Percentiles rank a stretch among this genome's conserved stretches.
Evolutionary conservation across 2,888 invertebrate species (phyloP).

Genomic region (Drosophila limbata): DNA sequence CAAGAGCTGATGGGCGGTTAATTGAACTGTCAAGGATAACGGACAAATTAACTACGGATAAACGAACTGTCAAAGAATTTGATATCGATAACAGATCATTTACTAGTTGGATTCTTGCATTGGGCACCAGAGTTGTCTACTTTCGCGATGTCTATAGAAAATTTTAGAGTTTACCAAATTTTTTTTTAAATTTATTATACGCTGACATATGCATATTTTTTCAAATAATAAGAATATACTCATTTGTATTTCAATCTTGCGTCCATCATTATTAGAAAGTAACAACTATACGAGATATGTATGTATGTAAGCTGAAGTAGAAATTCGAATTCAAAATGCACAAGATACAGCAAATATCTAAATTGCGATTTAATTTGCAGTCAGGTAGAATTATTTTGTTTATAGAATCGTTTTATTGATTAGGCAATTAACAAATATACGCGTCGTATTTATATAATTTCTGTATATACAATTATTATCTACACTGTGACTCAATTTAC

Average conservation of each 20-base stretch:
- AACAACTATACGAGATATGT: too few relatives aligned
- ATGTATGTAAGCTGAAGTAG: too few relatives aligned
- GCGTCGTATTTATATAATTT: not conserved
- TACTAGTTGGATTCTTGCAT: not conserved
- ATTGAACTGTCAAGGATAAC: not conserved
- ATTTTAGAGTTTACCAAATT: not conserved
- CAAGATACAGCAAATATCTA: too few relatives aligned
- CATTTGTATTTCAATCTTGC: not conserved
- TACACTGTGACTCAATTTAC: not conserved
- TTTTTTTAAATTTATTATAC: not conserved
- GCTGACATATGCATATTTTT: not conserved
- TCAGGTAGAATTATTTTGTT: not conserved
- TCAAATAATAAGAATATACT: not conserved
- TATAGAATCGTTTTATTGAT: slow-evolving; percentile 52
- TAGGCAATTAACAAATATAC: slow-evolving; percentile 29
- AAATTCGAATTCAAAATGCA: too few relatives aligned
- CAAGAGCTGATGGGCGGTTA: slow-evolving; percentile 43
- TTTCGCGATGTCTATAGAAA: not conserved
- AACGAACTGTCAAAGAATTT: not conserved
- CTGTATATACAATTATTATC: slow-evolving; percentile 1
- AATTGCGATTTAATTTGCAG: too few relatives aligned
- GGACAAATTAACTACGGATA: not conserved
- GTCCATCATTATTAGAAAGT: not conserved
- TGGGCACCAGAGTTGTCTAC: not conserved
- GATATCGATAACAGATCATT: not conserved